Evolutionary conservation across 2,888 invertebrate genomes (phyloP).

Genomic region (Andrena trimmerana): DNA sequence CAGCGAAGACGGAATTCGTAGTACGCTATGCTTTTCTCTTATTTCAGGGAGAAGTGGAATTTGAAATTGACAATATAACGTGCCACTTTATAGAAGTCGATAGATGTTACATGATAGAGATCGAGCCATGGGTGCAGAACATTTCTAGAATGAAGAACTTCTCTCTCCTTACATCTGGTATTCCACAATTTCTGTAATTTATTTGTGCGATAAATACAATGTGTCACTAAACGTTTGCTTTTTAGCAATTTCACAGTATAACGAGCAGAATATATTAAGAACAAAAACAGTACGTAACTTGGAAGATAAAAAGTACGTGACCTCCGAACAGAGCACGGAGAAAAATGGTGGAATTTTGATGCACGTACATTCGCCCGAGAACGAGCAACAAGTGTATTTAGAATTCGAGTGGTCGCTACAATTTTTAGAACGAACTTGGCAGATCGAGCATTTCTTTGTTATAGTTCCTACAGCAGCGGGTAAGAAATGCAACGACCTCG

Average conservation of each 20-base stretch:
- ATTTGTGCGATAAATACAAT: background rate
- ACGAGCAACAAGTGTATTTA: conserved; percentile 51
- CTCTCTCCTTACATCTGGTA: conserved; percentile 72
- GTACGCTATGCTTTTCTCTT: background rate
- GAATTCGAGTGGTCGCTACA: conserved; percentile 70
- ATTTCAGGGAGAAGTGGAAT: conserved; percentile 46
- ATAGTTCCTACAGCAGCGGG: conserved; percentile 68
- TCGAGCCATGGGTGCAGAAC: conserved; percentile 69
- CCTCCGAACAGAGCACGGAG: conserved; percentile 45
- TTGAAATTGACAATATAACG: conserved; percentile 65
- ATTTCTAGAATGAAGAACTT: conserved; percentile 71
- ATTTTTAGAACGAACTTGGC: conserved; percentile 67
- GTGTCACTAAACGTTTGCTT: conserved; percentile 9
- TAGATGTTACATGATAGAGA: conserved; percentile 67
- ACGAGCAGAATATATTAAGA: conserved; percentile 60
- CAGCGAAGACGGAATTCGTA: background rate
- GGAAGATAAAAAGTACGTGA: conserved; percentile 49
- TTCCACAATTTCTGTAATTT: conserved; percentile 19
- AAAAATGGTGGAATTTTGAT: conserved; percentile 71
- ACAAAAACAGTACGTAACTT: conserved; percentile 61
- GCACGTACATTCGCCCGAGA: conserved; percentile 61
- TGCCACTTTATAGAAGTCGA: conserved; percentile 67
- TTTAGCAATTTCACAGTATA: conserved; percentile 74
- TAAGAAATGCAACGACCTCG: conserved; percentile 34
- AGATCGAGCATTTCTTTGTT: conserved; percentile 70